Conservation (phyloP, 2,113 vertebrate genomes). For the Python bivittatus region DNA sequence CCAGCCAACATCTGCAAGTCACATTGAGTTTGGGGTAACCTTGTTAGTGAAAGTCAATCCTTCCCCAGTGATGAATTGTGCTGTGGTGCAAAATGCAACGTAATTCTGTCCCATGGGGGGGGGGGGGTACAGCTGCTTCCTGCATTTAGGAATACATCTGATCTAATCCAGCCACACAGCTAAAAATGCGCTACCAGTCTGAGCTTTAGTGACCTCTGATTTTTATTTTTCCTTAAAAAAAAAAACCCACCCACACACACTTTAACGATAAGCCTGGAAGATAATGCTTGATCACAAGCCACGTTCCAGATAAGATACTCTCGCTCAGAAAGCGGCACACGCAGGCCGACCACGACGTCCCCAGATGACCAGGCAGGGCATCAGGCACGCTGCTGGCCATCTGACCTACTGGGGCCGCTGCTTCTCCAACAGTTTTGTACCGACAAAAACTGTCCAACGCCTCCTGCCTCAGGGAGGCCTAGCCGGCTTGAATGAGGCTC, state of each 20-base stretch:
- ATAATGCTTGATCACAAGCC: not conserved
- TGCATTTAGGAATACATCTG: not conserved
- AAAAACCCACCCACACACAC: not conserved
- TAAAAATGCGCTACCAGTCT: not conserved
- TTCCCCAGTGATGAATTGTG: not conserved
- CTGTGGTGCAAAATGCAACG: not conserved
- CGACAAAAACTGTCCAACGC: not conserved
- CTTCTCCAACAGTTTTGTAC: not conserved
- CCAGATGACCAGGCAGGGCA: conserved; percentile 47
- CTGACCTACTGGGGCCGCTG: not conserved
- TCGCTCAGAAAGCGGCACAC: conserved; percentile 50
- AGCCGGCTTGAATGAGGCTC: not conserved
- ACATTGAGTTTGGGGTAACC: not conserved
- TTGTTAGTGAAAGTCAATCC: not conserved
- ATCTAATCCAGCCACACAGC: not conserved
- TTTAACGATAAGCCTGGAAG: not conserved
- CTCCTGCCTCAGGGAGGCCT: rapidly evolving
- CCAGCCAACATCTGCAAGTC: not conserved
- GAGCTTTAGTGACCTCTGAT: conserved; percentile 39
- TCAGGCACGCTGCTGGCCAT: conserved; percentile 31
- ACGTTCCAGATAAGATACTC: conserved; percentile 22
- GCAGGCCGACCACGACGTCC: conserved; percentile 30
- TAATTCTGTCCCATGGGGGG: not conserved
- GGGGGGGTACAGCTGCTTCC: not conserved
- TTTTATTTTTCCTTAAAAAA: not conserved